Evolutionary conservation across 2,113 vertebrate genomes (phyloP).

Genomic region (Rhinogobius similis): DNA sequence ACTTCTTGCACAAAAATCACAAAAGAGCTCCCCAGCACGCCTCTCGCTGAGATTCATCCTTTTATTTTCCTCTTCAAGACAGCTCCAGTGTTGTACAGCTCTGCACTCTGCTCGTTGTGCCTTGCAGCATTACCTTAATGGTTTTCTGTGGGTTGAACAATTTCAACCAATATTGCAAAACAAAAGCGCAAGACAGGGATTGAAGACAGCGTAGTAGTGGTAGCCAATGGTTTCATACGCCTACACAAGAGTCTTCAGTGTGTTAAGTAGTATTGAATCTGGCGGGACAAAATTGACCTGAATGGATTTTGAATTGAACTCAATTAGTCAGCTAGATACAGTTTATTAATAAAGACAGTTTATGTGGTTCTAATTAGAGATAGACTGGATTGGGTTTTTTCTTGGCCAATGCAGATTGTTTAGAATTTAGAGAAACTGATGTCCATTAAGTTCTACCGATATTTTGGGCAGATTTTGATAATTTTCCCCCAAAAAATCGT

Average conservation of each 20-base stretch:
- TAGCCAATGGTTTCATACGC: constrained; percentile 65
- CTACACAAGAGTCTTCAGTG: constrained; percentile 59
- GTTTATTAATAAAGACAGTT: constrained; percentile 13
- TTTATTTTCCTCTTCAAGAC: constrained; percentile 64
- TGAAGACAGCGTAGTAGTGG: constrained; percentile 54
- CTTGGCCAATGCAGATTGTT: too few relatives aligned
- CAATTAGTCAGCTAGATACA: constrained; percentile 42
- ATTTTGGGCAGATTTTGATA: too few relatives aligned
- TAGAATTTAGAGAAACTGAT: too few relatives aligned
- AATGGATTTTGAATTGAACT: constrained; percentile 59
- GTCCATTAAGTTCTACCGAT: too few relatives aligned
- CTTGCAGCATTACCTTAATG: constrained; percentile 72
- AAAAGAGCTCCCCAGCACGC: constrained; percentile 57
- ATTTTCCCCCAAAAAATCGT: too few relatives aligned
- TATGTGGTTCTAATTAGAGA: constrained; percentile 26
- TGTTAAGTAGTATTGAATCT: constrained; percentile 59
- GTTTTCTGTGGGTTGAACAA: constrained; percentile 68
- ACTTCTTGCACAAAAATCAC: constrained; percentile 25
- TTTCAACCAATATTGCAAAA: constrained; percentile 69
- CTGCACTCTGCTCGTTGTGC: constrained; percentile 62
- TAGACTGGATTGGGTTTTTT: too few relatives aligned
- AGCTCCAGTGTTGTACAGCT: constrained; percentile 43
- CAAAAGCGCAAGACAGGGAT: constrained; percentile 59
- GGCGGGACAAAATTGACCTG: constrained; percentile 54
- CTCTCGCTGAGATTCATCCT: constrained; percentile 61